These are phyloP conservation scores for Hyposoter dolosus DNA, from an alignment of 2,888 invertebrate genomes.

Conservation along the genomic window DNA sequence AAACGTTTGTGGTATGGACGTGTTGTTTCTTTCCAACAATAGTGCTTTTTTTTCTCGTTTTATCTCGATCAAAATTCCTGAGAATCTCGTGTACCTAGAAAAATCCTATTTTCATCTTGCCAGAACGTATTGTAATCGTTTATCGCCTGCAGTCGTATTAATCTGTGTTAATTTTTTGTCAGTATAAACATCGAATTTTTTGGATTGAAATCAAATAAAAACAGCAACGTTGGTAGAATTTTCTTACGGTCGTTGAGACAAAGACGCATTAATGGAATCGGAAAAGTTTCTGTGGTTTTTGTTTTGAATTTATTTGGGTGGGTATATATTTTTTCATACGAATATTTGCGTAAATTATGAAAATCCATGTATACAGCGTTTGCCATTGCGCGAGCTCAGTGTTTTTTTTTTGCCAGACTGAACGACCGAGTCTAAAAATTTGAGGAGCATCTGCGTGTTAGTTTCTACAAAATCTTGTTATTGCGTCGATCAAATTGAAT, in stretches of 20 bases:
- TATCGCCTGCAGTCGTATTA: neutral
- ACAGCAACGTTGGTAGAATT: neutral
- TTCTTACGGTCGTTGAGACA: neutral
- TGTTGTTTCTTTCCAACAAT: neutral
- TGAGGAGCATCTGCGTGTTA: neutral
- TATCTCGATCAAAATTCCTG: neutral
- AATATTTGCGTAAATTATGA: neutral
- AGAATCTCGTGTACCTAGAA: neutral
- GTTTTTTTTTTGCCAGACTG: neutral
- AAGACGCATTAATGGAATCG: neutral
- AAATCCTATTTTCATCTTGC: neutral
- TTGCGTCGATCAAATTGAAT: neutral
- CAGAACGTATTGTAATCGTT: neutral
- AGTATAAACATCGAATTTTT: neutral
- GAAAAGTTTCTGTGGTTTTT: neutral
- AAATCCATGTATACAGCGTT: neutral
- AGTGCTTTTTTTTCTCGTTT: conserved; percentile 12
- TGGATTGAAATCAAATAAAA: neutral
- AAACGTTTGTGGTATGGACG: neutral
- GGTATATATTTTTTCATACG: neutral
- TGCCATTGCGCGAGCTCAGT: neutral
- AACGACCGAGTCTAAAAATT: neutral
- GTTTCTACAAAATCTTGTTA: neutral
- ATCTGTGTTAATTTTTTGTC: neutral
- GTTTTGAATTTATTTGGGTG: neutral